Percentiles rank a stretch among this genome's conserved stretches.
These are phyloP conservation scores for Magallana ariakensis DNA, from an alignment of 1,140 invertebrate species.

Conservation along the genomic window DNA sequence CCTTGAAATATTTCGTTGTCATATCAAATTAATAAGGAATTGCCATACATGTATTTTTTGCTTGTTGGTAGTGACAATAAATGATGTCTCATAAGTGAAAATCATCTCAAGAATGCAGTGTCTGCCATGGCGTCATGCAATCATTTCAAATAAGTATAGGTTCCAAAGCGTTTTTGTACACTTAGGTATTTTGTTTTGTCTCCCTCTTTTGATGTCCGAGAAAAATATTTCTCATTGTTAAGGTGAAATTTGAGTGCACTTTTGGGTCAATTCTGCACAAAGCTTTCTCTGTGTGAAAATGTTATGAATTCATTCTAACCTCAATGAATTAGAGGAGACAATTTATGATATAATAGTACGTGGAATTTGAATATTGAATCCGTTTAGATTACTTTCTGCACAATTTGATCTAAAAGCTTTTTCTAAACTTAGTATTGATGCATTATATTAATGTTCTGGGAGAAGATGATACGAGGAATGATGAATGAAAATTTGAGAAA, in stretches of 20 bases:
- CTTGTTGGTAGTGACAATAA: not conserved
- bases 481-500: no score
- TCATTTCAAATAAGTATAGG: not conserved
- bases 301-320: not conserved
- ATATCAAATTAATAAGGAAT: constrained; percentile 29
- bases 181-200: not conserved
- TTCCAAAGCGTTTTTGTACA: not conserved
- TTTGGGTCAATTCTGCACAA: not conserved
- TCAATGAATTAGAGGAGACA: not conserved
- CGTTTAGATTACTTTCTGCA: not conserved
- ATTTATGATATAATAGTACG: not conserved
- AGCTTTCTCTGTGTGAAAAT: not conserved
- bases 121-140: not conserved
- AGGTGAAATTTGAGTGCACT: constrained; percentile 6
- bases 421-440: not conserved
- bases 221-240: not conserved
- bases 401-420: not conserved
- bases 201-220: not conserved
- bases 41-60: not conserved
- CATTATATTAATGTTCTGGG: no score
- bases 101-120: not conserved
- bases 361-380: constrained; percentile 14
- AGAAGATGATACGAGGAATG: not conserved
- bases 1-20: constrained; percentile 31
- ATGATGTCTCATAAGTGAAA: not conserved